Evolutionary conservation across 2,888 invertebrate genomes (phyloP), one percentile per base, ranked within the genome.

Genomic region (Schizotus pectinicornis): DNA sequence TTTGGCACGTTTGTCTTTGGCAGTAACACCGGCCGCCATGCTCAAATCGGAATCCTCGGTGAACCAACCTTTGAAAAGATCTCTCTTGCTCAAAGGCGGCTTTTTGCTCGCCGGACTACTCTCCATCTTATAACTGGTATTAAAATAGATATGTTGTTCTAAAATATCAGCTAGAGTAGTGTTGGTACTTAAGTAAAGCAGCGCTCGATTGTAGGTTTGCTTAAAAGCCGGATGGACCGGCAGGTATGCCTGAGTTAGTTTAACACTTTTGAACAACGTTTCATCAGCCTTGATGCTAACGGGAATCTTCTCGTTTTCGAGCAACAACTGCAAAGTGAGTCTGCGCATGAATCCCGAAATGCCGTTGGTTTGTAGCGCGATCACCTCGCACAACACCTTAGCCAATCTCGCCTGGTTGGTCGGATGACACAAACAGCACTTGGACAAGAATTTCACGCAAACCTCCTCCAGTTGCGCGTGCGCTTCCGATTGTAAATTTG

Each of bases 281-380:
- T 80, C 79, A 54, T 79, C 79, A 0, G 80, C 78, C 62, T 78
- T 78, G 56, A 95, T 86, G 67, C 89, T 89, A 14, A 95, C 89
- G 14, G 88, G 83, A 60, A 92, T 87, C 69, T 91, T 91, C 80
- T 95, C 94, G 72, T 90, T 91, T 72, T 95, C 94, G 62, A 96
- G 81, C 62, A 96, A 81, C 53, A 95, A 84, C 72, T 95, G 94
- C 50, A 95, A 82, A 64, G 95, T 88, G 56, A 96, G 81, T 49
- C 95, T 86, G 30, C 95, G 86, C 36, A 94, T 91, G 81, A 95
- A 95, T 6, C 95, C 94, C 0, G 92, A 91, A 73, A 95, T 90
- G 7, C 89, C 89, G 41, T 77, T 80, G 68, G 78, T 74, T 71
- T 88, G 87, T 31, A 86, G 84, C 45, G 87, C 84, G 53, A 93